A percentile compares a stretch with the other conserved stretches of the same genome.
phyloP scores from a whole-genome alignment of 2,888 invertebrate genomes.

The Vanessa cardui region DNA sequence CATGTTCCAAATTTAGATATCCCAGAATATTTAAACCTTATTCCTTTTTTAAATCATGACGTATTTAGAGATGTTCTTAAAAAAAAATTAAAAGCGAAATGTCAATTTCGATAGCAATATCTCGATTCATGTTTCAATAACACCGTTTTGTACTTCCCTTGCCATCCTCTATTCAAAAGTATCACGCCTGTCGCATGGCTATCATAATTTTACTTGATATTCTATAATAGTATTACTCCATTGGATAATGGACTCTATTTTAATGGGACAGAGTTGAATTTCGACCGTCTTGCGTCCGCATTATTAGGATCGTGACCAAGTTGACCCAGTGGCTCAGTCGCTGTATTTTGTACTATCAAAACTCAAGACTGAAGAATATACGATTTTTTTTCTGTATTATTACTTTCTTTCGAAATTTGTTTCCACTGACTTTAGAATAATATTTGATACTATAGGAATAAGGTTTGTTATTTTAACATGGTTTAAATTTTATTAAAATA shows the following conservation, averaged over 20 bases:
- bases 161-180: conserved; percentile 28
- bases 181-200: conserved; percentile 30
- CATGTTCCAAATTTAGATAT: no score
- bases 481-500: background rate
- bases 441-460: no score
- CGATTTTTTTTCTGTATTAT: conserved; percentile 15
- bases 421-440: background rate
- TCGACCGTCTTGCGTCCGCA: background rate
- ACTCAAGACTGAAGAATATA: conserved; percentile 12
- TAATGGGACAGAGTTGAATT: background rate
- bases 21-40: no score
- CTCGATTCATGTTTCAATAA: conserved; percentile 23
- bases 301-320: conserved; percentile 33
- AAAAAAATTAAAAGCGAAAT: background rate
- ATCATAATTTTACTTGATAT: conserved; percentile 36
- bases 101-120: background rate
- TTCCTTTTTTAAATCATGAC: no score
- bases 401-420: background rate
- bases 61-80: background rate
- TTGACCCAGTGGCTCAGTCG: conserved; percentile 35
- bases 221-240: background rate
- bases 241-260: background rate
- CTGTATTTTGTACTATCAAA: conserved; percentile 30
- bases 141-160: conserved; percentile 24
- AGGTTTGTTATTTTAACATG: no score